These are phyloP conservation scores for Phataginus tetradactyla DNA, from an alignment of 2,797 vertebrate species.

Conservation along the genomic window DNA sequence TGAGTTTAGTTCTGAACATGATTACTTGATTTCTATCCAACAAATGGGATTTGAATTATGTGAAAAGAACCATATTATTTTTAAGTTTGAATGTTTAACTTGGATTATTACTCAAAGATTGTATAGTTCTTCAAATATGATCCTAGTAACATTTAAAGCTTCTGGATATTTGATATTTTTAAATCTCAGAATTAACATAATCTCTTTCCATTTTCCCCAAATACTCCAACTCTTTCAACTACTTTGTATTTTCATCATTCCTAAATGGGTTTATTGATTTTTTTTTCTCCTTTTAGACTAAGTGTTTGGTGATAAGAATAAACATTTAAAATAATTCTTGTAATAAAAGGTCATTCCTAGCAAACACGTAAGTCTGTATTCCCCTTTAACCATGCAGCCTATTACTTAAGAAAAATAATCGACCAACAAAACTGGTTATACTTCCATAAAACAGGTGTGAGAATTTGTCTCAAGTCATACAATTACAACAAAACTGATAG, in stretches of 20 bases:
- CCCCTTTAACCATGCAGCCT: not conserved
- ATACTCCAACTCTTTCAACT: not conserved
- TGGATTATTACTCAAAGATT: not conserved
- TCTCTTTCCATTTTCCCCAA: not conserved
- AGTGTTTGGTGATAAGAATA: conserved; percentile 14
- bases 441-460: not conserved
- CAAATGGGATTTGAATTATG: not conserved
- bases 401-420: not conserved
- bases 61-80: not conserved
- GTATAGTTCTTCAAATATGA: not conserved
- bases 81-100: not conserved
- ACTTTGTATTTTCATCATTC: not conserved
- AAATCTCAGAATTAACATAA: not conserved
- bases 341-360: not conserved
- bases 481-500: not conserved
- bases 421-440: not conserved
- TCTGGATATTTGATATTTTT: not conserved
- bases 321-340: conserved; percentile 21
- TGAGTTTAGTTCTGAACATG: not conserved
- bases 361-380: not conserved
- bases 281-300: not conserved
- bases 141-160: not conserved
- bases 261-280: conserved; percentile 24
- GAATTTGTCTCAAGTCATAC: not conserved
- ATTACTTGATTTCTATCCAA: not conserved